Conservation (phyloP, 2,113 vertebrate genomes). For the Eublepharis macularius region DNA sequence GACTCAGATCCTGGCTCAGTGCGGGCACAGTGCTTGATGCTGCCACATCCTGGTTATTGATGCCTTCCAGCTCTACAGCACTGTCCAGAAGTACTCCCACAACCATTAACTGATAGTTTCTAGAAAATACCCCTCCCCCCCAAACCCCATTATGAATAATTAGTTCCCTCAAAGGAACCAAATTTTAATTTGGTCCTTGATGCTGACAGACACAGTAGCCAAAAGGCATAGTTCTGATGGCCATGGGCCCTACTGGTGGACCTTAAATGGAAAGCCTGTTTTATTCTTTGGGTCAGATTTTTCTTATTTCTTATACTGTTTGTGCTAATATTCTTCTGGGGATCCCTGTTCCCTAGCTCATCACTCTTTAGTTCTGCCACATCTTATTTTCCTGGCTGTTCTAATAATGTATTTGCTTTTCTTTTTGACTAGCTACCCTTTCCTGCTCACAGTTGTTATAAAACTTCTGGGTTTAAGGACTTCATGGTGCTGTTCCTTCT, state of each 20-base stretch:
- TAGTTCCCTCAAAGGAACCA: neutral
- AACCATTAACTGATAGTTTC: neutral
- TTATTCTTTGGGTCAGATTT: neutral
- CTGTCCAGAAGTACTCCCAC: neutral
- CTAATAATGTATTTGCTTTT: neutral
- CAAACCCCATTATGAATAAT: neutral
- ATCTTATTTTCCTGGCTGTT: neutral
- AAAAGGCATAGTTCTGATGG: neutral
- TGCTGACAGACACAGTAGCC: conserved; percentile 2
- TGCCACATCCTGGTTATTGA: neutral
- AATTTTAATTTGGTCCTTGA: neutral
- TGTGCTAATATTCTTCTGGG: neutral
- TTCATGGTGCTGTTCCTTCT: neutral
- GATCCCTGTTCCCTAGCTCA: neutral
- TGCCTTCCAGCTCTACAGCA: neutral
- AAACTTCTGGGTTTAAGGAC: neutral
- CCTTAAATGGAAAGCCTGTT: neutral
- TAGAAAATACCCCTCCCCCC: too few relatives aligned
- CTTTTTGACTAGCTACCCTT: neutral
- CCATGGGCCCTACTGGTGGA: conserved; percentile 2
- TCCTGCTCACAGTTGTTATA: neutral
- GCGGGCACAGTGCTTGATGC: neutral
- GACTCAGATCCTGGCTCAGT: neutral
- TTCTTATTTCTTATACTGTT: neutral
- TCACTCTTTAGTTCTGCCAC: neutral